A percentile compares a stretch with the other conserved stretches of the same genome.
Evolutionary conservation across 2,888 invertebrate genomes (phyloP).

Genomic region (Pollenia griseotomentosa): DNA sequence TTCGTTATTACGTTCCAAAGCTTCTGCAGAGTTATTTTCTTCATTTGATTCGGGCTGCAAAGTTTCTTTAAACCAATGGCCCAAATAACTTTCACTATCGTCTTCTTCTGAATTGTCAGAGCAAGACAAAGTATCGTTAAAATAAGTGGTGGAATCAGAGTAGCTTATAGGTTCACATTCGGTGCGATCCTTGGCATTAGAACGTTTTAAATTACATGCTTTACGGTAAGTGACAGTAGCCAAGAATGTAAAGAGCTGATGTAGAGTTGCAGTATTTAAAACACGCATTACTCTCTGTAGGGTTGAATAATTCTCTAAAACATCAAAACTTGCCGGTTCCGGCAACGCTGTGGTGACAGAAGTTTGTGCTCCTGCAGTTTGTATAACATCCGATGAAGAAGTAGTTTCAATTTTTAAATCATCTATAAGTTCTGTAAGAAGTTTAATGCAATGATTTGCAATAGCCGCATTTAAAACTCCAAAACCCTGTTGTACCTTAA

Average conservation of each 20-base stretch:
- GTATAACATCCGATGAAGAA: constrained; percentile 78
- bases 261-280: constrained; percentile 85
- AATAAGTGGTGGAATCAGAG: constrained; percentile 97
- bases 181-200: constrained; percentile 90
- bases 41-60: constrained; percentile 88
- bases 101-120: constrained; percentile 96
- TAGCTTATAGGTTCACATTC: constrained; percentile 93
- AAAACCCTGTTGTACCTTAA: constrained; percentile 92
- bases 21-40: constrained; percentile 86
- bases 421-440: constrained; percentile 84
- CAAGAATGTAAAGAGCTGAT: constrained; percentile 91
- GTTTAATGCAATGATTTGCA: constrained; percentile 92
- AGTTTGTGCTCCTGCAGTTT: constrained; percentile 72
- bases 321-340: constrained; percentile 84
- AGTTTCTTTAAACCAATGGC: constrained; percentile 97
- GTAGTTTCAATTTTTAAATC: constrained; percentile 84
- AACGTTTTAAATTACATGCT: constrained; percentile 92
- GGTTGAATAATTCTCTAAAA: constrained; percentile 84
- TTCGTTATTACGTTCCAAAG: constrained; percentile 85
- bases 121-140: constrained; percentile 96
- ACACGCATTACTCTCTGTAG: constrained; percentile 85
- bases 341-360: constrained; percentile 80
- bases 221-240: constrained; percentile 96
- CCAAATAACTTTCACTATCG: constrained; percentile 85
- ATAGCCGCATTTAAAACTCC: constrained; percentile 95